Percentiles rank a stretch among this genome's conserved stretches.
Evolutionary conservation across 2,113 vertebrate species (phyloP).

Genomic region (Microcebus murinus): DNA sequence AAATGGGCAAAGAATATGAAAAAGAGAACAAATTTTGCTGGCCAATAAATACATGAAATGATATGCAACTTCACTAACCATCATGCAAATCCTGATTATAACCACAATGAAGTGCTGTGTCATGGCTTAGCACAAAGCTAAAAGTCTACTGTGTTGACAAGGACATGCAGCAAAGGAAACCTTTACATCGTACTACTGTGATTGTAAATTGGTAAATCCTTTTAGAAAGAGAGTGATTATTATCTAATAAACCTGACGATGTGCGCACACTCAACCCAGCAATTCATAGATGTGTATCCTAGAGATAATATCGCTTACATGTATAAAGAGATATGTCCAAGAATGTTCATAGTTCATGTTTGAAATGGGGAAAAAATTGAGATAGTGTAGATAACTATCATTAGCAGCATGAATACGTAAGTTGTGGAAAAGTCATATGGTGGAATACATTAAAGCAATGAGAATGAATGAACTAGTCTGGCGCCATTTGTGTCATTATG

Average conservation of each 20-base stretch:
- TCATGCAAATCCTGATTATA: neutral
- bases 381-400: neutral
- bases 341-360: neutral
- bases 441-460: neutral
- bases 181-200: neutral
- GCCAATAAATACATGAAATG: neutral
- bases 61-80: neutral
- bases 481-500: neutral
- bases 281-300: neutral
- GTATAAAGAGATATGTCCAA: neutral
- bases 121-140: neutral
- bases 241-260: neutral
- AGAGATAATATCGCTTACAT: neutral
- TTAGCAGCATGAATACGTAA: neutral
- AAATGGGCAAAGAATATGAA: neutral
- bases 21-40: neutral
- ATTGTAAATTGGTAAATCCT: neutral
- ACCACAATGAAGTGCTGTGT: neutral
- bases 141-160: neutral
- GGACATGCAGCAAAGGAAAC: neutral
- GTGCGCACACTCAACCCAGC: neutral
- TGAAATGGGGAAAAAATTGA: neutral
- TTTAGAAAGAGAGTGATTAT: neutral
- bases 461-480: neutral
- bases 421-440: neutral